A percentile compares a stretch with the other conserved stretches of the same genome.
Conservation (phyloP, 2,888 invertebrate genomes). For the Agriopis marginaria region DNA sequence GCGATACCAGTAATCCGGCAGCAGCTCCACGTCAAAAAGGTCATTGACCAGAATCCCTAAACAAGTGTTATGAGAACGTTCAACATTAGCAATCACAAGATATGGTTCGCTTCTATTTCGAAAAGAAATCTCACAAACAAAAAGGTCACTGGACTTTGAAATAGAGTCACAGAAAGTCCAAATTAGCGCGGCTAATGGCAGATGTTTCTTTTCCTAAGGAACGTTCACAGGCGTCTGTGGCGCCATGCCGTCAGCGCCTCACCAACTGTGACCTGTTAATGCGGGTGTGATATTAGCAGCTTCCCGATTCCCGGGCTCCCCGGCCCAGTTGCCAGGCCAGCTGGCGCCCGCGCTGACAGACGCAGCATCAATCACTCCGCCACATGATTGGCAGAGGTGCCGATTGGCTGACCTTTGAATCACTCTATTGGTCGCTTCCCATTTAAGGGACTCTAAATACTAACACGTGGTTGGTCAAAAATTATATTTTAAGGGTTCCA, state of each 20-base stretch:
- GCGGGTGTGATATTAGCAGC: conserved; percentile 36
- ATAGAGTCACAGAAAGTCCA: conserved; percentile 3
- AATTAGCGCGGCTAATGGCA: conserved; percentile 19
- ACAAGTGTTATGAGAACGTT: not conserved
- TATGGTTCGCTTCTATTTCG: not conserved
- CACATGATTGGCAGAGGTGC: conserved; percentile 52
- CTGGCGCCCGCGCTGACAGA: conserved; percentile 61
- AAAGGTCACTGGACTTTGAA: conserved; percentile 25
- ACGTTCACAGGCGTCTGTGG: conserved; percentile 7
- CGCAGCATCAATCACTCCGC: conserved; percentile 53
- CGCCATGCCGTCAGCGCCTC: conserved; percentile 24
- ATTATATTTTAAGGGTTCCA: not conserved
- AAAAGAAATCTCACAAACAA: conserved; percentile 11
- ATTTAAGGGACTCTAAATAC: conserved; percentile 14
- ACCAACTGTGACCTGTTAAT: conserved; percentile 38
- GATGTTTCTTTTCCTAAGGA: conserved; percentile 9
- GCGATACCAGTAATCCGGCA: conserved; percentile 11
- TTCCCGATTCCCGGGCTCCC: conserved; percentile 58
- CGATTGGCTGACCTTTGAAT: conserved; percentile 35
- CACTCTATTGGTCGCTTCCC: conserved; percentile 24
- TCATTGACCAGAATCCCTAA: conserved; percentile 10
- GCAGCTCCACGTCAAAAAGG: not conserved
- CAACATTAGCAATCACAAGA: conserved; percentile 1
- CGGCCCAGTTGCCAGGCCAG: conserved; percentile 53
- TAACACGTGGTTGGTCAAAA: not conserved